Evolutionary conservation across 1,140 invertebrate species (phyloP).

Genomic region (Heliconius hermathena): DNA sequence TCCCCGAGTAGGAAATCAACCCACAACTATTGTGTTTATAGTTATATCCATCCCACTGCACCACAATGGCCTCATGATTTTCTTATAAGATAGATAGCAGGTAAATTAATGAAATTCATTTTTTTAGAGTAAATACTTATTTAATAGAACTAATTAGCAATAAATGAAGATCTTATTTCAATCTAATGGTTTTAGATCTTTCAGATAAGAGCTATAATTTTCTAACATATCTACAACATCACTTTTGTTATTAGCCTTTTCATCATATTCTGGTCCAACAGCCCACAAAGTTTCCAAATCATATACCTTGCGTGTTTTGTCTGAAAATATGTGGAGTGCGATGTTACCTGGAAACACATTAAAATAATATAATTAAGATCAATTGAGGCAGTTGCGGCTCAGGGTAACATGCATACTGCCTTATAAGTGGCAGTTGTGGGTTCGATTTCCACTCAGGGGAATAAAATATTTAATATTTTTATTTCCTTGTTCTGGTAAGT

Average conservation of each 20-base stretch:
- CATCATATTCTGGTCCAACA: slow-evolving; percentile 91
- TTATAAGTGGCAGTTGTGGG: no score
- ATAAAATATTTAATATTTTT: no score
- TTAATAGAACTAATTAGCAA: slow-evolving; percentile 1
- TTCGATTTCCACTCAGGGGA: no score
- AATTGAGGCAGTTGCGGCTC: no score
- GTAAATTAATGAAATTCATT: slow-evolving; percentile 4
- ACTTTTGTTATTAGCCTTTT: slow-evolving; percentile 84
- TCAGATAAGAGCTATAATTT: slow-evolving; percentile 84
- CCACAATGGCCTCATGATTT: no score
- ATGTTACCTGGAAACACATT: slow-evolving; percentile 88
- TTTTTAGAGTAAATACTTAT: background rate
- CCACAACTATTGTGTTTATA: no score
- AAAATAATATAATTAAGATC: background rate
- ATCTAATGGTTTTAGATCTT: slow-evolving; percentile 82
- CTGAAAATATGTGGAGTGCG: slow-evolving; percentile 93
- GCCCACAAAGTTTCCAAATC: slow-evolving; percentile 96
- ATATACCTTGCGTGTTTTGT: slow-evolving; percentile 86
- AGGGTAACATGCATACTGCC: no score
- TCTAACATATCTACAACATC: slow-evolving; percentile 83
- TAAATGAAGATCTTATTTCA: background rate
- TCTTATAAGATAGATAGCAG: background rate
- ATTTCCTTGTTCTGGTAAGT: no score
- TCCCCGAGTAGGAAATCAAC: no score
- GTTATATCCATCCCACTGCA: no score